Evolutionary conservation across 2,888 invertebrate species (phyloP), one percentile per base, ranked within the genome.

Genomic region (Fissipunctia ypsillon): DNA sequence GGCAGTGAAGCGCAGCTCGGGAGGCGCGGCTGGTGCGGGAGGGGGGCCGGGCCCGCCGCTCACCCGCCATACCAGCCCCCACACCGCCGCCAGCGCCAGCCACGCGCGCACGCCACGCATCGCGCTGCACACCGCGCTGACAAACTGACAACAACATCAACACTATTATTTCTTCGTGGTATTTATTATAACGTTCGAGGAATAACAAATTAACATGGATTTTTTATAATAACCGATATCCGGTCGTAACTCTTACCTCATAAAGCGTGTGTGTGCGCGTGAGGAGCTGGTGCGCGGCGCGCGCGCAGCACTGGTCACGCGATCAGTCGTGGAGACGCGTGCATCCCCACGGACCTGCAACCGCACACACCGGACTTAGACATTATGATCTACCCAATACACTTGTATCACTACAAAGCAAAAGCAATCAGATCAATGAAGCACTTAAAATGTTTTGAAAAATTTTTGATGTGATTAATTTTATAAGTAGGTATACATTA

Each of bases 1-100:
- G 87, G 97, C 96, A 25, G 97, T 97, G 95, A 99, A 99, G 84
- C 96, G 97, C 92, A 98, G 89, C 81, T 79, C 84, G 73, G 90
- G 83, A 69, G 83, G 97, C 92, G 87, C 97, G 96, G 28, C 97
- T 97, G 96, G 82, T 52, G 84, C 87, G 80, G 86, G 86, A 87
- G 90, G 89, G 84, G 90, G 90, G 78, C 91, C 93, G 25, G 87
- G 87, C 19, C 87, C 87, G 81, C 93, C 92, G 91, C 88, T 91
- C 90, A 78, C 89, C 87, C 87, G 85, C 88, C 86, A 78, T 66
- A 80, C 76, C 72, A 76, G 73, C n/a, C 83, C 76, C 76, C 86
- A 86, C 79, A 77, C 57, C 66, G 79, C 82, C 50, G 77, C 76
- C 75, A 76, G 67, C 78, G 70, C 80, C 68, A 76, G 59, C 73